A percentile compares a stretch with the other conserved stretches of the same genome.
Conservation (phyloP, 2,888 invertebrate species). For the Drosophila falleni region DNA sequence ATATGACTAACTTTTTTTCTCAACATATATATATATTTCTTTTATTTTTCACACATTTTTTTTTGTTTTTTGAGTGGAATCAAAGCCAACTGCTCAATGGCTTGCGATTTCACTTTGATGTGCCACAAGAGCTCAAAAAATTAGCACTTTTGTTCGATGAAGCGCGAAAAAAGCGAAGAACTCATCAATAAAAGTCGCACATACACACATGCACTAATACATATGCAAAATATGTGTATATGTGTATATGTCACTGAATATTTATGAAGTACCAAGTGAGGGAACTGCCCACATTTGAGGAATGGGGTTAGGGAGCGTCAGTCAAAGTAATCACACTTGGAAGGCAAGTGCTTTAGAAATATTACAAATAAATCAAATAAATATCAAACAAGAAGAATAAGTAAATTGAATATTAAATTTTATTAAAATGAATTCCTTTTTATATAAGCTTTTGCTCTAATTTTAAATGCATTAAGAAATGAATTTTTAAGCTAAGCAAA, state of each 20-base stretch:
- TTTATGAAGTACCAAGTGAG: slow-evolving; percentile 28
- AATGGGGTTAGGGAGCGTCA: slow-evolving; percentile 75
- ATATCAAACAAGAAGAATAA: neutral
- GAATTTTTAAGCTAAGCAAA: neutral
- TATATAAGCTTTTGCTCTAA: neutral
- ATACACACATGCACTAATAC: slow-evolving; percentile 27
- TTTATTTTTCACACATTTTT: slow-evolving; percentile 1
- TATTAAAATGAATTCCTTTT: neutral
- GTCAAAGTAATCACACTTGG: slow-evolving; percentile 1
- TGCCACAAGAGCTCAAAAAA: slow-evolving; percentile 57
- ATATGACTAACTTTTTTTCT: slow-evolving; percentile 39
- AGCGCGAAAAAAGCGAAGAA: slow-evolving; percentile 26
- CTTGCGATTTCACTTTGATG: slow-evolving; percentile 71
- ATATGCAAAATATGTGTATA: slow-evolving; percentile 28
- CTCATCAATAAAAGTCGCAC: slow-evolving; percentile 67
- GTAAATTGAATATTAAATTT: neutral
- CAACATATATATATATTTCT: slow-evolving; percentile 12
- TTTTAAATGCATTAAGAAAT: neutral
- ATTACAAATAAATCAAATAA: slow-evolving; percentile 1
- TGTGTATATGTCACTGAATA: slow-evolving; percentile 17
- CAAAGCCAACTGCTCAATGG: slow-evolving; percentile 46
- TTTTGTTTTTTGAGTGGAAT: slow-evolving; percentile 31
- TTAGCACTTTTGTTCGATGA: slow-evolving; percentile 64
- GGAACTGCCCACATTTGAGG: slow-evolving; percentile 34
- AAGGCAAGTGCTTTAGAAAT: neutral